These are phyloP conservation scores for Cathartes aura DNA, from an alignment of 2,113 vertebrate genomes.

Conservation along the genomic window DNA sequence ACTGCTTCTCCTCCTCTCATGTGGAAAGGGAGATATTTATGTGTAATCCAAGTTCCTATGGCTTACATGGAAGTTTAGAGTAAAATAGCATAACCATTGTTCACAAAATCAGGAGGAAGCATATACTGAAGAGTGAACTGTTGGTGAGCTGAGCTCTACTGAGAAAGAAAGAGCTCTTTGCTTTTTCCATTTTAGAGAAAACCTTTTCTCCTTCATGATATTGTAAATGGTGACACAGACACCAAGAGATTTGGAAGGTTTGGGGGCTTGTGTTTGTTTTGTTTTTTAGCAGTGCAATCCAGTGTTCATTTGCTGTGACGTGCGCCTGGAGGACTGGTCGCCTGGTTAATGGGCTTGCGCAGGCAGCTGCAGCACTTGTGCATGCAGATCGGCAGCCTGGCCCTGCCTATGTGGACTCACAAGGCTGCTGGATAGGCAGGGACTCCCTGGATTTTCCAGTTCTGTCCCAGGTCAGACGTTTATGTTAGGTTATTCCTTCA, in stretches of 20 bases:
- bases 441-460: background rate
- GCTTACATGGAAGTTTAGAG: background rate
- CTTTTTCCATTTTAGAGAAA: background rate
- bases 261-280: background rate
- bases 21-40: background rate
- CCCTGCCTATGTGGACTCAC: background rate
- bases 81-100: background rate
- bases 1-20: background rate
- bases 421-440: background rate
- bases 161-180: background rate
- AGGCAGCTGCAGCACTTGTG: background rate
- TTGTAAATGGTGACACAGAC: background rate
- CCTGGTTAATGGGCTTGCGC: background rate
- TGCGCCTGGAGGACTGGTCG: background rate
- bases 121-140: background rate
- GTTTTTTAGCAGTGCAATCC: background rate
- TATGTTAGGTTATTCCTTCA: background rate
- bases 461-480: background rate
- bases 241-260: background rate
- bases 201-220: background rate
- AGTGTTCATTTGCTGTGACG: accelerated
- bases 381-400: background rate
- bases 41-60: background rate
- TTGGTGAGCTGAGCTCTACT: background rate
- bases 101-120: background rate